A percentile compares a stretch with the other conserved stretches of the same genome.
These are phyloP conservation scores for Syngnathus acus DNA, from an alignment of 2,797 vertebrate species.

Conservation along the genomic window DNA sequence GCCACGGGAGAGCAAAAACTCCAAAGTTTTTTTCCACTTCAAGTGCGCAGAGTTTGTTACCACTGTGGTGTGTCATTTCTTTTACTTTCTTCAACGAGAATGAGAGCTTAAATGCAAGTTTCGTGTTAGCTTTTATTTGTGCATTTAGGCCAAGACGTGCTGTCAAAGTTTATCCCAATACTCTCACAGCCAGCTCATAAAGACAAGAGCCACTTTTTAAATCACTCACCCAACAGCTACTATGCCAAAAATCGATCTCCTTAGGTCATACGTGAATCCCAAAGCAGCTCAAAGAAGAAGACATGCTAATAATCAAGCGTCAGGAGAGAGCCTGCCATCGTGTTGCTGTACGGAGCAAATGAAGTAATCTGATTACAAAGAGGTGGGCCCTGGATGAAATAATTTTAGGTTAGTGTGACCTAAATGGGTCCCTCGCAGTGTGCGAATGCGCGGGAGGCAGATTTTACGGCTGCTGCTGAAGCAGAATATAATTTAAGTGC, in stretches of 20 bases:
- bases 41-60: too few relatives aligned
- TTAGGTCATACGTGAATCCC: constrained; percentile 2
- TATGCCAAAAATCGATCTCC: not conserved
- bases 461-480: constrained; percentile 1
- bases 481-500: constrained; percentile 2
- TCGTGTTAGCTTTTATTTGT: not conserved
- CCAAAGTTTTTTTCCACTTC: not conserved
- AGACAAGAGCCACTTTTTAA: not conserved
- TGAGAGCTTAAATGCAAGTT: not conserved
- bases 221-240: not conserved
- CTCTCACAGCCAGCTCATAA: not conserved
- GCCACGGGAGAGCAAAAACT: not conserved
- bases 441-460: not conserved
- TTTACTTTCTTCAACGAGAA: not conserved
- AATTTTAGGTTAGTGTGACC: constrained; percentile 13
- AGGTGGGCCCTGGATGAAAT: constrained; percentile 18
- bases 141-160: not conserved
- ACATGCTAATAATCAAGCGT: constrained; percentile 5
- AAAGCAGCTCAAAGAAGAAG: constrained; percentile 17
- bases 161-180: not conserved
- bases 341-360: constrained; percentile 14
- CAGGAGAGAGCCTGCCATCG: not conserved
- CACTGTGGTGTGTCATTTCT: not conserved
- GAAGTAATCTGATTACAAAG: constrained; percentile 32
- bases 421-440: constrained; percentile 10